Conservation (phyloP, 2,888 invertebrate genomes). For the Meteorus cinctellus region DNA sequence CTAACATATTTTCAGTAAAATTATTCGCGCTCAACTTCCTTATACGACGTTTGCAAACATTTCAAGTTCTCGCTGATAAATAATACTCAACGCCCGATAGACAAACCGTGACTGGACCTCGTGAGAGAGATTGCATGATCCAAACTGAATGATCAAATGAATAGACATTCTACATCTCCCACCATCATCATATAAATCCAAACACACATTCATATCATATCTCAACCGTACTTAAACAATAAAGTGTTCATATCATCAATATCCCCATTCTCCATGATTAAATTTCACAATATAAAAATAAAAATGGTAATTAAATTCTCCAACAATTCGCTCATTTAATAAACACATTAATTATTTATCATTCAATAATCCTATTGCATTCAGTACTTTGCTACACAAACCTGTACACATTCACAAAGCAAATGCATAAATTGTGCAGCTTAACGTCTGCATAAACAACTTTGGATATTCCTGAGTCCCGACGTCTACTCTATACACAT, state of each 20-base stretch:
- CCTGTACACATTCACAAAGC: background rate
- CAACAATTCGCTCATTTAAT: background rate
- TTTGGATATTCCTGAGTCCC: background rate
- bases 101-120: conserved; percentile 26
- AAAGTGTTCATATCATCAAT: no score
- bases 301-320: no score
- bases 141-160: background rate
- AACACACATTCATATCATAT: no score
- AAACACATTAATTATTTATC: background rate
- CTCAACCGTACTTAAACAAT: background rate
- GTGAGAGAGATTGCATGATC: background rate
- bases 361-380: background rate
- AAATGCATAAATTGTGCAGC: background rate
- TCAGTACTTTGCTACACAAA: background rate
- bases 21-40: background rate
- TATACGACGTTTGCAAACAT: background rate
- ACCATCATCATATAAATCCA: background rate
- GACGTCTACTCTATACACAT: background rate
- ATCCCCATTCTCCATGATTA: no score
- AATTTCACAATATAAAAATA: no score
- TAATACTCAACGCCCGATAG: conserved; percentile 11
- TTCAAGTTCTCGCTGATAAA: background rate
- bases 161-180: conserved; percentile 8
- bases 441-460: background rate
- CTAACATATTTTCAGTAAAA: background rate